Evolutionary conservation across 2,888 invertebrate species (phyloP), one percentile per base, ranked within the genome.

Genomic region (Apodemia duryi): DNA sequence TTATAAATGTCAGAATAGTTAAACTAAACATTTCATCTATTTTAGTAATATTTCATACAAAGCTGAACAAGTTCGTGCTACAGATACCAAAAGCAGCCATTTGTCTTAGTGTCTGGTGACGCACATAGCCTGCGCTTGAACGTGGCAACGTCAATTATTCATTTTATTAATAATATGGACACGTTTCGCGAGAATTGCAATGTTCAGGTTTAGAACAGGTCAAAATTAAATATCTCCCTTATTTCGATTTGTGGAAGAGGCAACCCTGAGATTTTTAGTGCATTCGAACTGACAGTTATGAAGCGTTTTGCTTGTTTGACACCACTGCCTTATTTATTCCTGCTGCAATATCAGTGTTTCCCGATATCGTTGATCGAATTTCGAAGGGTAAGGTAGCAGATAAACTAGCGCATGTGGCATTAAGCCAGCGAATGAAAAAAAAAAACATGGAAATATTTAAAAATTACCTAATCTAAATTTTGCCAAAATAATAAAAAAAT

Each of bases 61-160:
- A 54, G 35, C 13, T 57, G 57, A 57, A 57, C 57, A 32, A 57
- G 57, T 57, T 57, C 11, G 57, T 57, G 57, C 32, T 57, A 57
- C 32, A 35, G 57, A 57, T 32, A 35, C 32, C 13, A 13, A 13
- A 6, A n/a, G 49, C 49, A 13, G 32, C 57, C 13, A 57, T 57
- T 57, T 57, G 54, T 57, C 54, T 29, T 57, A 4, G 10, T 57
- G 32, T 29, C 54, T 54, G 29, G 10, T 32, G 54, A 57, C 54
- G 29, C 54, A 46, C 46, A 32, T 57, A 32, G 54, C 11, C 11
- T 21, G 54, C 11, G 54, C 49, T n/a, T 43, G n/a, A n/a, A 10
- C 11, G 57, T 32, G 32, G 29, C 57, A 29, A 57, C 13, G 32
- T 35, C 57, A 32, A 60, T 60, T 32, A 60, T 60, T 60, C 57